Base-by-base conservation (phyloP, 2,797 vertebrate species). In the Sphenodon punctatus region DNA sequence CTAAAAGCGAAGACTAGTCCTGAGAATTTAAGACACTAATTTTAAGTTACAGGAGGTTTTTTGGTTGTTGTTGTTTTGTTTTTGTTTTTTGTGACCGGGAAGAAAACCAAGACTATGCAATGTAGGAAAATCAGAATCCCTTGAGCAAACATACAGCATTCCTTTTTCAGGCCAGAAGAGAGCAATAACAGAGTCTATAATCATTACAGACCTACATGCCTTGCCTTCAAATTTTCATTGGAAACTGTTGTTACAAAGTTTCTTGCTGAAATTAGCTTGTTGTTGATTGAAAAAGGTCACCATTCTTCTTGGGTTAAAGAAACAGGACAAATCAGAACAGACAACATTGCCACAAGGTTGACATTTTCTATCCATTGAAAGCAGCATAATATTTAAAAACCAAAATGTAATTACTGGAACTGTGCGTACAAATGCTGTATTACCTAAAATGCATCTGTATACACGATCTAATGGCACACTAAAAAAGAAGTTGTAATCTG, bases 231-330 rank as follows among this genome's bases (percentile, higher is more conserved):
- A 61, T 89, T 93, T 89, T 93, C 94, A 48, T 88, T 88, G 74
- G 45, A 83, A 94, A 64, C 83, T 72, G 39, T 86, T 92, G 86
- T 92, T 23, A 92, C 45, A 86, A 88, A 87, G 87, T 63, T 69
- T 73, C 90, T 91, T 91, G 82, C 88, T 91, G 85, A 93, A 95
- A 90, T 76, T 48, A 93, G 78, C 86, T 82, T 72, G 25, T 20
- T 53, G 25, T 60, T 85, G 43, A 60, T 87, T 80, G 56, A 81
- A 86, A 95, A 95, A 95, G 85, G 87, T 95, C 92, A 93, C 88
- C 79, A 92, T 41, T 78, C 79, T 83, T 89, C 90, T 92, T 92
- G 92, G 56, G 78, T 77, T 87, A 75, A 92, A 90, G 23, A 94
- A 75, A 6, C 14, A 68, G 82, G 84, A 82, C 73, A 91, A 87